Base-by-base conservation (phyloP, 2,113 vertebrate species). In the Epinephelus fuscoguttatus region DNA sequence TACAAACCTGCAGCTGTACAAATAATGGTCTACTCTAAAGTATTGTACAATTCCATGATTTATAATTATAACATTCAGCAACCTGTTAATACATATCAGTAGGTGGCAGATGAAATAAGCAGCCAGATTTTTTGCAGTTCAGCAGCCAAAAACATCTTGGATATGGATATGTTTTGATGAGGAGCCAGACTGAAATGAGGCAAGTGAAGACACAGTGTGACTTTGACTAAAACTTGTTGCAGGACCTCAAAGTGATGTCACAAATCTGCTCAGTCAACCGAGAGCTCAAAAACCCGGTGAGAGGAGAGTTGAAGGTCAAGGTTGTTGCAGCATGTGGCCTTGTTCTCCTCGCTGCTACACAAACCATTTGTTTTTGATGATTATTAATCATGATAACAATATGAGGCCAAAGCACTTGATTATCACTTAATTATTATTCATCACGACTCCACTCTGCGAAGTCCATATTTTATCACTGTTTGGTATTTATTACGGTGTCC, bases 241-340 rank as follows among this genome's bases (percentile, higher is more conserved):
- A 49, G 50, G 70, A 70, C 27, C 47, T 75, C 42, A 75, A 47
- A 57, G 64, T 75, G 69, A 79, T 6, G 63, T 85, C 76, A 78
- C 59, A 74, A 69, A 87, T 88, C 57, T 76, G 84, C 52, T 82
- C 53, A 79, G 49, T 71, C 68, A 40, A 62, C 25, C 64, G 69
- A 66, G 71, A 81, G 75, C 30, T 6, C 19, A 68, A 74, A 81
- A 77, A 69, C 63, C 68, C 75, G 69, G 47, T 45, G 61, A 81
- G 80, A 75, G 67, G 55, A 77, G 49, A 80, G 81, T 18, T 88
- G 68, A 88, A 88, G 82, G 84, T 83, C 86, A 89, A 66, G 30
- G 50, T 69, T 70, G 68, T 27, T 73, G 49, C 69, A 63, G 82
- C 59, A 37, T 40, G 55, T 17, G 10, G 30, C 42, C 57, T 60